Percentiles rank a stretch among this genome's conserved stretches.
Conservation (phyloP, 2,888 invertebrate species). For the Epirrhoe tristata region DNA sequence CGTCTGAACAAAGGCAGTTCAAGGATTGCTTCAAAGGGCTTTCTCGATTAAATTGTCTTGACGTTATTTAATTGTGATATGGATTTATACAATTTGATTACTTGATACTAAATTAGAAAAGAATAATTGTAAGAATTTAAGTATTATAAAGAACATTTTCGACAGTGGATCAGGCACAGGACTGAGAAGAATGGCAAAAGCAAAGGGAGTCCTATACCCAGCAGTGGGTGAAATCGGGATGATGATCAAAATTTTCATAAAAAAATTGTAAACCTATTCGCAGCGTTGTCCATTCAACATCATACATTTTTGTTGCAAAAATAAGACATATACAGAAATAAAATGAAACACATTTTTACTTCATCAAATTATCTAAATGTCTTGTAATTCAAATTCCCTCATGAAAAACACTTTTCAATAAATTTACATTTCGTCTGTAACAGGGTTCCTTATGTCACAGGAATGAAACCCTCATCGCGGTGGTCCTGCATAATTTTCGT, state of each 20-base stretch:
- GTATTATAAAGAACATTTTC: no score
- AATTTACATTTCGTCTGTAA: conserved; percentile 54
- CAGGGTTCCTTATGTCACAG: conserved; percentile 56
- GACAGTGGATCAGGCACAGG: no score
- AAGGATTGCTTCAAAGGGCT: conserved; percentile 22
- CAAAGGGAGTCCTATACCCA: no score
- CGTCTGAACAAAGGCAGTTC: conserved; percentile 32
- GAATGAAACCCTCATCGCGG: conserved; percentile 57
- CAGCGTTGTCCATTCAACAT: no score
- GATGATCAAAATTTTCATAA: no score
- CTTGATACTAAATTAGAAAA: not conserved
- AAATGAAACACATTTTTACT: not conserved
- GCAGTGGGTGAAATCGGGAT: no score
- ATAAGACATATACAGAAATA: no score
- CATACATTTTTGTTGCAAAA: no score
- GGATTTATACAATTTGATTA: not conserved
- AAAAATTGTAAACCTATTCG: no score
- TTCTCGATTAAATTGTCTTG: conserved; percentile 31
- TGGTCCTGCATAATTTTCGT: conserved; percentile 70
- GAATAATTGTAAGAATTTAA: no score
- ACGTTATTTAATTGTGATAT: conserved; percentile 6
- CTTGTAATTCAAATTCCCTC: conserved; percentile 39
- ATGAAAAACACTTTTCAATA: conserved; percentile 46
- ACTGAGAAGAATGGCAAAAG: no score
- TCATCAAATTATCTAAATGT: conserved; percentile 10